Percentiles rank a stretch among this genome's conserved stretches.
These are phyloP conservation scores for Grammomys surdaster DNA, from an alignment of 2,113 vertebrate species.

Conservation along the genomic window DNA sequence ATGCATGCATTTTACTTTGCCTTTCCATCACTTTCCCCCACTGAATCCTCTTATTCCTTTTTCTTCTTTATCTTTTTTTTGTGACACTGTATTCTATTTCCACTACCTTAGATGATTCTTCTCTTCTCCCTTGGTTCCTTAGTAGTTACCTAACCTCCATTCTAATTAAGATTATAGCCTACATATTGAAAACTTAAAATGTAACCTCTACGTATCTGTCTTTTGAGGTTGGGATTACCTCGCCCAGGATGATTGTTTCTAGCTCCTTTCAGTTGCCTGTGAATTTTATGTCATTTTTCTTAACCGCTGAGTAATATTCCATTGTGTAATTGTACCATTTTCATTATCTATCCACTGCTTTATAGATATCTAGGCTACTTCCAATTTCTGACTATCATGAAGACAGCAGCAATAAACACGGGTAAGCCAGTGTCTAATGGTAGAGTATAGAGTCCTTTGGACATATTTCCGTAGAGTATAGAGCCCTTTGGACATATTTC, in stretches of 20 bases:
- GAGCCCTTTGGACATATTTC: background rate
- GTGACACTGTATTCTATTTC: background rate
- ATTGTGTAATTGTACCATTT: background rate
- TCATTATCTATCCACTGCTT: background rate
- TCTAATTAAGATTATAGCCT: background rate
- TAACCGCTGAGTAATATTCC: background rate
- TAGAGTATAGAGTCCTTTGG: background rate
- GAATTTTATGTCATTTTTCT: background rate
- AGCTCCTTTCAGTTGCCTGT: background rate
- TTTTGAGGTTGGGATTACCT: background rate
- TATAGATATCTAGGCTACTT: background rate
- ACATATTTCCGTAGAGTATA: background rate
- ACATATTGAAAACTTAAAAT: background rate
- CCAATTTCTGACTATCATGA: background rate
- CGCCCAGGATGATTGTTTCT: background rate
- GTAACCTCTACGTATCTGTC: background rate
- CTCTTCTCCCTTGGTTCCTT: background rate
- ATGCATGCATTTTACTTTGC: background rate
- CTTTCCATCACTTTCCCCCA: background rate
- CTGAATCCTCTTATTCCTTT: background rate
- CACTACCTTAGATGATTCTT: background rate
- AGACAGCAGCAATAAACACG: background rate
- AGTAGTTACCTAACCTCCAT: background rate
- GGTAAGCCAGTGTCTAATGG: background rate
- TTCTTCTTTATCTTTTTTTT: background rate